Evolutionary conservation across 2,113 vertebrate species (phyloP), one percentile per base, ranked within the genome.

Genomic region (Ursus arctos): DNA sequence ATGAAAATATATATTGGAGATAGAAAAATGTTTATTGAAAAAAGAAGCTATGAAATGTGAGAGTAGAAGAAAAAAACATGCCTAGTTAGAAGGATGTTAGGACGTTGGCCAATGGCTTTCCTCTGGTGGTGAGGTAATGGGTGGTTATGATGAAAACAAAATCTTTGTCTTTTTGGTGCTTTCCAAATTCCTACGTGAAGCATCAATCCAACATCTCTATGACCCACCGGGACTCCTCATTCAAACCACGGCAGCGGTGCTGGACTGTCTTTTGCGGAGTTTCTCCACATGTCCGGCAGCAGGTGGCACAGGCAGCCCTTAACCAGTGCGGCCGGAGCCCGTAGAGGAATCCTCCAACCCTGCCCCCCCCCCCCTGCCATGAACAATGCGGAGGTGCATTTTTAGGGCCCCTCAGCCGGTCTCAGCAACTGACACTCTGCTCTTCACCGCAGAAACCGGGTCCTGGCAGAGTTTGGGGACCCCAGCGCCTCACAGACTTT

Each of bases 391-490:
- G 21, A 57, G 26, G 22, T 16, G 12, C 18, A 36, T 28, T 80
- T 40, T 36, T 83, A 40, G 28, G 51, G 12, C 6, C 18, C 21
- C 31, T 82, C 36, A 12, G 28, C 13, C 82, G 31, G 14, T 65
- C 33, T 26, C 74, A 53, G 72, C 21, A 40, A 33, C 6, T 40
- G 61, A 49, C 10, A 11, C 6, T 16, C 49, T 6, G 33, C 10
- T 47, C 6, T 65, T 31, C 51, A 18, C 33, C 21, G 1, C 12
- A 6, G 12, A 57, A 31, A n/a, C 15, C 55, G 40, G 16, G 59
- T 49, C n/a, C 7, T 4, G 40, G 43, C 16, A 11, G 16, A 1
- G 4, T 4, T 1, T 2, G 16, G 0, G 40, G 18, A 33, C 7
- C 3, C 43, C 18, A 36, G 9, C 0, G 1, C 2, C 14, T 13